Conservation (phyloP, 2,113 vertebrate genomes). For the Eurystomus gularis region DNA sequence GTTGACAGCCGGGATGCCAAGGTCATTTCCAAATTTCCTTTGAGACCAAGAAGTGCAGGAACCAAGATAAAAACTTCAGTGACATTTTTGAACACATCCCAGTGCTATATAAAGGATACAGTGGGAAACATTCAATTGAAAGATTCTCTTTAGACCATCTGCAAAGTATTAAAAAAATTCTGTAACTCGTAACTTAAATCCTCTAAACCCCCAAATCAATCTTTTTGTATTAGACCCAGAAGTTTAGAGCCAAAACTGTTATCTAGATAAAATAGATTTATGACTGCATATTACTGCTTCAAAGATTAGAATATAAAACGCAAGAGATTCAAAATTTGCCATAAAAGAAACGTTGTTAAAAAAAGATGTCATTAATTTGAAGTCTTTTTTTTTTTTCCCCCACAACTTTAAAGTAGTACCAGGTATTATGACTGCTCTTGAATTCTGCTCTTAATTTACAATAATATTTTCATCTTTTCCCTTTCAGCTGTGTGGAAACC, state of each 20-base stretch:
- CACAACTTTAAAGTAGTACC: not conserved
- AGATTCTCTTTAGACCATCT: not conserved
- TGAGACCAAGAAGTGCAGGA: slow-evolving; percentile 94
- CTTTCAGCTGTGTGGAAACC: not conserved
- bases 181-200: not conserved
- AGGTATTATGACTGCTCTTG: not conserved
- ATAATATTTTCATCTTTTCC: not conserved
- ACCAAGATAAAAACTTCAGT: slow-evolving; percentile 98
- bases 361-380: not conserved
- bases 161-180: not conserved
- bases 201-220: not conserved
- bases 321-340: not conserved
- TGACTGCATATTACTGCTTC: not conserved
- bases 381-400: not conserved
- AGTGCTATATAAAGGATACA: slow-evolving; percentile 81
- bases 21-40: slow-evolving; percentile 99
- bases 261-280: not conserved
- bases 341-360: not conserved
- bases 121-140: not conserved
- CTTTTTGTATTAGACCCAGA: not conserved
- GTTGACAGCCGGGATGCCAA: slow-evolving; percentile 95
- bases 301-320: not conserved
- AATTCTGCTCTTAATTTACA: not conserved
- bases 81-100: slow-evolving; percentile 93
- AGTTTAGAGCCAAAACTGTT: not conserved